Evolutionary conservation across 2,113 vertebrate species (phyloP).

Genomic region (Rhynchopsitta pachyrhyncha): DNA sequence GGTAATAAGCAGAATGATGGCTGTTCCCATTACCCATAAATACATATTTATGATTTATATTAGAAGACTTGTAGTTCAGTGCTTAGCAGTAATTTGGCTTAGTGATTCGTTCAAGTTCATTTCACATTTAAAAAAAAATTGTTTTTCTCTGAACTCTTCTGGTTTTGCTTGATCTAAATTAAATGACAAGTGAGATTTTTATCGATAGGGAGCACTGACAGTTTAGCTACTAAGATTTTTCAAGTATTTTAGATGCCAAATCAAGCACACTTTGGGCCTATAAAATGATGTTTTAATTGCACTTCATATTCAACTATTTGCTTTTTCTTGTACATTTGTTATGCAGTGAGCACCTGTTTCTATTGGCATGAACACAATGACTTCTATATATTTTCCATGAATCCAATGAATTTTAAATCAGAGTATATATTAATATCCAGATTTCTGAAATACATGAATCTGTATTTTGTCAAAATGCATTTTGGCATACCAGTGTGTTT

Average conservation of each 20-base stretch:
- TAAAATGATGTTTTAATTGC: background rate
- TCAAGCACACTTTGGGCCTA: background rate
- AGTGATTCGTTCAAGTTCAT: background rate
- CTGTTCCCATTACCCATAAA: background rate
- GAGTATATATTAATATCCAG: background rate
- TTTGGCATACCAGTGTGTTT: background rate
- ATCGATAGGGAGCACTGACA: background rate
- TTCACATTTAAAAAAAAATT: background rate
- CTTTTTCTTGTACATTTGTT: background rate
- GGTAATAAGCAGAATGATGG: background rate
- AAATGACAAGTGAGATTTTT: background rate
- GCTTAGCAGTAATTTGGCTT: background rate
- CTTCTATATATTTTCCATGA: background rate
- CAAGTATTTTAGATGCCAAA: background rate
- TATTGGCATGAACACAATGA: background rate
- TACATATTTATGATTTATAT: background rate
- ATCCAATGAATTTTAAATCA: background rate
- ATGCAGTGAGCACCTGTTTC: background rate
- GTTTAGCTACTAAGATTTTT: background rate
- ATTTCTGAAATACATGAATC: background rate
- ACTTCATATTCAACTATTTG: background rate
- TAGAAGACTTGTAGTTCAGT: background rate
- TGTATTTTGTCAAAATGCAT: background rate
- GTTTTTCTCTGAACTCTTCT: background rate
- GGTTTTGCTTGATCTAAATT: background rate